phyloP scores from a whole-genome alignment of 2,888 invertebrate genomes.

The Noctua janthe region DNA sequence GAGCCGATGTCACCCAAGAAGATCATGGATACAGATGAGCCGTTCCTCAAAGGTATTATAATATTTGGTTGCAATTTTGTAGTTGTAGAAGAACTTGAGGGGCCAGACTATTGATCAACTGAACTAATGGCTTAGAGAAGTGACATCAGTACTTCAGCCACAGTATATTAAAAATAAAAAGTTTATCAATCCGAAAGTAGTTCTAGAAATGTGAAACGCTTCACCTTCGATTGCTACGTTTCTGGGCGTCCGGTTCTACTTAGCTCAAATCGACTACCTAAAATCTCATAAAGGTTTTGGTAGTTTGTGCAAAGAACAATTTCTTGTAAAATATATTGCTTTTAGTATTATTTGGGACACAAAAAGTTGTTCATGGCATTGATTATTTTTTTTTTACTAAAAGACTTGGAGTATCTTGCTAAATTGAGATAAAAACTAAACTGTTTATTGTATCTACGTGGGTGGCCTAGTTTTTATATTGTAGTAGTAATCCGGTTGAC shows the following conservation, averaged over 20 bases:
- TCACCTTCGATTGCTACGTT: neutral
- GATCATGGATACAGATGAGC: conserved; percentile 83
- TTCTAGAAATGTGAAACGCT: neutral
- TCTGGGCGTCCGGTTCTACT: neutral
- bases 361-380: conserved; percentile 2
- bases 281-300: neutral
- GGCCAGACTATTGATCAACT: neutral
- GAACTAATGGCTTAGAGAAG: neutral
- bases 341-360: neutral
- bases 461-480: conserved; percentile 47
- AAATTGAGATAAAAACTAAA: conserved; percentile 29
- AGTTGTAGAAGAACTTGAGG: neutral
- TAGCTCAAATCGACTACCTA: neutral
- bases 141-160: neutral
- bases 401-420: conserved; percentile 3
- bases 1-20: conserved; percentile 78
- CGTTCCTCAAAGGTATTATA: conserved; percentile 92
- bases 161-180: too few relatives aligned
- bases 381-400: neutral
- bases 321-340: neutral
- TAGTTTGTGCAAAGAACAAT: neutral
- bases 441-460: conserved; percentile 21
- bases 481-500: conserved; percentile 22
- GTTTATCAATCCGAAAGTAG: neutral
- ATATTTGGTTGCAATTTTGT: neutral